Percentiles rank a stretch among this genome's conserved stretches.
These are phyloP conservation scores for Gavialis gangeticus DNA, from an alignment of 2,113 vertebrate species.

Conservation along the genomic window DNA sequence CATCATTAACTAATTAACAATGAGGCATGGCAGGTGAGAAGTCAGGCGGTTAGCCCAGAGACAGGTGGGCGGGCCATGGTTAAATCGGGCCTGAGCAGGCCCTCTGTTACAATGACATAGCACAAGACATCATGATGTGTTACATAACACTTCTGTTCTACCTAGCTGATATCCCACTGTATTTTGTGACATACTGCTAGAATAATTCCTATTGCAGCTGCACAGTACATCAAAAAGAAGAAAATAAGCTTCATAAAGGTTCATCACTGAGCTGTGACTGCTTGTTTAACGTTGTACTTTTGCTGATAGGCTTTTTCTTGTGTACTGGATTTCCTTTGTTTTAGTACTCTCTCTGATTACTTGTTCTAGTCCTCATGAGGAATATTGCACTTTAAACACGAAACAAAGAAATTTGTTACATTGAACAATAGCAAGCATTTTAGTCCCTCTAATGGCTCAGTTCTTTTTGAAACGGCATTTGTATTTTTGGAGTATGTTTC, in stretches of 20 bases:
- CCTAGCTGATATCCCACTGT: accelerated
- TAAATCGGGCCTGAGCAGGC: accelerated
- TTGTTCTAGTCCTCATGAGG: background rate
- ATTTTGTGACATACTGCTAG: background rate
- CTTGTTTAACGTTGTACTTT: background rate
- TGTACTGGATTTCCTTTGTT: background rate
- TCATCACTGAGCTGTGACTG: background rate
- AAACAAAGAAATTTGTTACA: background rate
- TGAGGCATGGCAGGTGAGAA: too few relatives aligned
- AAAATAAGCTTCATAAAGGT: background rate
- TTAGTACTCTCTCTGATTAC: background rate
- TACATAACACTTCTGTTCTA: background rate
- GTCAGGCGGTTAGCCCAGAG: too few relatives aligned
- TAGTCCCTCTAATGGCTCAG: accelerated
- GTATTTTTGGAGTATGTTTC: background rate
- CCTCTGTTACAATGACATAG: background rate
- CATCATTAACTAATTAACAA: too few relatives aligned
- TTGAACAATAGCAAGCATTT: background rate
- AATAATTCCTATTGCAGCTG: background rate
- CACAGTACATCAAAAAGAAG: background rate
- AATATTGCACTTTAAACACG: background rate
- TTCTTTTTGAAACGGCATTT: background rate
- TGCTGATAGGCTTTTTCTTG: background rate
- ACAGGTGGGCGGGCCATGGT: too few relatives aligned
- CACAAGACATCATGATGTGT: background rate